Percentiles rank a stretch among this genome's conserved stretches.
phyloP scores from a whole-genome alignment of 2,113 vertebrate genomes.

The Brachirus orientalis region DNA sequence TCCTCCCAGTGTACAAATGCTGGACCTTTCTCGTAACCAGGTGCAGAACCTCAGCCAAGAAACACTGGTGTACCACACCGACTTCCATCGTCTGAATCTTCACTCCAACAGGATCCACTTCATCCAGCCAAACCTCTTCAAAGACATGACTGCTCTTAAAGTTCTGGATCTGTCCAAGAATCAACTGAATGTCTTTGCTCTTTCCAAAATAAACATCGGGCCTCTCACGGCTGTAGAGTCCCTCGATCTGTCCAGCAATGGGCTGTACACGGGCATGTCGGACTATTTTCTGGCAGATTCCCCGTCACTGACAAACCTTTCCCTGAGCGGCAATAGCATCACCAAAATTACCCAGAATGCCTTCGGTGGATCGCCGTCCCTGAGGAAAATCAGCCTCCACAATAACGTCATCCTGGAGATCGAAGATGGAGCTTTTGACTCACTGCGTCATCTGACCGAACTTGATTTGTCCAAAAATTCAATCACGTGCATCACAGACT shows the following conservation, averaged over 20 bases:
- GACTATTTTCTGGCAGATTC: slow-evolving; percentile 86
- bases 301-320: slow-evolving; percentile 84
- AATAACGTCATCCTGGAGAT: slow-evolving; percentile 96
- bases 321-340: slow-evolving; percentile 91
- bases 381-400: slow-evolving; percentile 87
- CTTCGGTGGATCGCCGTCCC: slow-evolving; percentile 78
- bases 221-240: slow-evolving; percentile 79
- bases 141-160: slow-evolving; percentile 81
- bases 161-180: slow-evolving; percentile 90
- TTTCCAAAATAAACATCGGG: slow-evolving; percentile 76
- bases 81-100: slow-evolving; percentile 85
- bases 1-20: slow-evolving; percentile 75
- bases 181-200: slow-evolving; percentile 79
- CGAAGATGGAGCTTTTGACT: slow-evolving; percentile 91
- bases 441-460: slow-evolving; percentile 81
- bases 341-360: slow-evolving; percentile 82
- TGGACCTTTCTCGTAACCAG: slow-evolving; percentile 90
- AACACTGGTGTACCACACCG: slow-evolving; percentile 76
- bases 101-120: slow-evolving; percentile 88
- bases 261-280: slow-evolving; percentile 87
- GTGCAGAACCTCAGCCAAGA: slow-evolving; percentile 84
- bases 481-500: slow-evolving; percentile 92
- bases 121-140: slow-evolving; percentile 86
- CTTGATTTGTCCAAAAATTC: slow-evolving; percentile 95
- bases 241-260: slow-evolving; percentile 91